Conservation (phyloP, 2,888 invertebrate species). For the Agonopterix alstromeriana region DNA sequence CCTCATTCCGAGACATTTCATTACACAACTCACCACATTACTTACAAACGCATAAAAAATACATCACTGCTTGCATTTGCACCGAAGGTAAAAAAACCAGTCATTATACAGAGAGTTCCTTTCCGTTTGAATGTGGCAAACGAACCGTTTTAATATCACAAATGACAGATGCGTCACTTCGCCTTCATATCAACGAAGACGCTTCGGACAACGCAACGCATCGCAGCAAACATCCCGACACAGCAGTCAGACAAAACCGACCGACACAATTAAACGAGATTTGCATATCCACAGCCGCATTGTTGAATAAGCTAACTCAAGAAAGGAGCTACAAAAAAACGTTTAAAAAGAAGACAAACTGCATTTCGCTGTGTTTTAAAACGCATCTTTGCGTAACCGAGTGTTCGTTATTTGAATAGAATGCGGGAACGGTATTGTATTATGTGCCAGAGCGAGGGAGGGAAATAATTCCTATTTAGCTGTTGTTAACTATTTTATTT, state of each 20-base stretch:
- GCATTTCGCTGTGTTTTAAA: slow-evolving; percentile 43
- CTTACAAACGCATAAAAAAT: slow-evolving; percentile 30
- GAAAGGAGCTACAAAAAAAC: slow-evolving; percentile 35
- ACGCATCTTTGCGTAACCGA: slow-evolving; percentile 63
- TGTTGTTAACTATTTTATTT: too few relatives aligned
- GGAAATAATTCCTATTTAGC: too few relatives aligned
- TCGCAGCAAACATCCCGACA: slow-evolving; percentile 2
- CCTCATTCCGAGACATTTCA: slow-evolving; percentile 51
- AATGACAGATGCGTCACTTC: slow-evolving; percentile 71
- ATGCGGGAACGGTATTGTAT: slow-evolving; percentile 20
- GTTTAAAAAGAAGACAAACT: slow-evolving; percentile 19
- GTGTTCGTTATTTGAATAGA: slow-evolving; percentile 53
- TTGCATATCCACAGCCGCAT: slow-evolving; percentile 59
- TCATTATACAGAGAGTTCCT: slow-evolving; percentile 42
- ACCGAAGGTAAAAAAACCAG: slow-evolving; percentile 35
- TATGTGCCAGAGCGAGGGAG: not conserved
- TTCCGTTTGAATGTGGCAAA: slow-evolving; percentile 45
- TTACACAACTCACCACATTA: slow-evolving; percentile 25
- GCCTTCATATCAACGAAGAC: slow-evolving; percentile 14
- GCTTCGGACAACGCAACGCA: slow-evolving; percentile 2
- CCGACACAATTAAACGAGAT: slow-evolving; percentile 56
- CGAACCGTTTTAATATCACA: slow-evolving; percentile 58
- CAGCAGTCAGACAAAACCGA: slow-evolving; percentile 32
- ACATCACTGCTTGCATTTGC: slow-evolving; percentile 34
- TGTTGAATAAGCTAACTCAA: slow-evolving; percentile 35